Evolutionary conservation across 1,140 invertebrate genomes (phyloP).

Genomic region (Lasaia peninsularis): DNA sequence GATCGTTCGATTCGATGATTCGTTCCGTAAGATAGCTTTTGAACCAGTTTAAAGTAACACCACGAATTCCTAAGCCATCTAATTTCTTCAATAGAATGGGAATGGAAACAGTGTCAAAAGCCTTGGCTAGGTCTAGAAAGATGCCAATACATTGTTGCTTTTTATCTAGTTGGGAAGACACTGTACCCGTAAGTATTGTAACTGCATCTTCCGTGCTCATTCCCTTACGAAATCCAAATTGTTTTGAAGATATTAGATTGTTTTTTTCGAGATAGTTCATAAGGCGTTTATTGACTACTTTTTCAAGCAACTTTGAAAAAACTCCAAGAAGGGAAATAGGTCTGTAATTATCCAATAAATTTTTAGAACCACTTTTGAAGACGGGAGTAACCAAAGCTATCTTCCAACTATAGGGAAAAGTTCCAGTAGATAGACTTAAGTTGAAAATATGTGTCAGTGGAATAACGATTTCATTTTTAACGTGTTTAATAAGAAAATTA

Average conservation of each 20-base stretch:
- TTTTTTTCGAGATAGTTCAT: slow-evolving; percentile 26
- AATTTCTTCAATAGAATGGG: slow-evolving; percentile 21
- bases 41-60: slow-evolving; percentile 14
- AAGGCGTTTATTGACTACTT: slow-evolving; percentile 31
- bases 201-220: slow-evolving; percentile 32
- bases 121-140: slow-evolving; percentile 26
- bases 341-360: slow-evolving; percentile 35
- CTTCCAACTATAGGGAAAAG: slow-evolving; percentile 29
- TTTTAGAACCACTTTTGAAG: slow-evolving; percentile 35
- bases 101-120: slow-evolving; percentile 26
- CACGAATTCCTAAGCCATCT: slow-evolving; percentile 18
- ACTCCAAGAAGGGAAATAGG: slow-evolving; percentile 33
- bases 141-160: slow-evolving; percentile 14
- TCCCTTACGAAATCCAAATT: slow-evolving; percentile 35
- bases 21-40: slow-evolving; percentile 9
- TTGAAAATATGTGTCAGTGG: slow-evolving; percentile 23
- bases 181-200: slow-evolving; percentile 9
- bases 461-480: slow-evolving; percentile 21
- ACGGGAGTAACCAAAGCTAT: slow-evolving; percentile 29
- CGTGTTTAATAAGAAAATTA: slow-evolving; percentile 22
- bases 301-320: slow-evolving; percentile 44
- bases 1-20: no score
- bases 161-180: slow-evolving; percentile 17
- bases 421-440: slow-evolving; percentile 18
- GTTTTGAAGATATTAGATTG: slow-evolving; percentile 27